Base-by-base conservation (phyloP, 2,888 invertebrate genomes). In the Agrotis segetum region DNA sequence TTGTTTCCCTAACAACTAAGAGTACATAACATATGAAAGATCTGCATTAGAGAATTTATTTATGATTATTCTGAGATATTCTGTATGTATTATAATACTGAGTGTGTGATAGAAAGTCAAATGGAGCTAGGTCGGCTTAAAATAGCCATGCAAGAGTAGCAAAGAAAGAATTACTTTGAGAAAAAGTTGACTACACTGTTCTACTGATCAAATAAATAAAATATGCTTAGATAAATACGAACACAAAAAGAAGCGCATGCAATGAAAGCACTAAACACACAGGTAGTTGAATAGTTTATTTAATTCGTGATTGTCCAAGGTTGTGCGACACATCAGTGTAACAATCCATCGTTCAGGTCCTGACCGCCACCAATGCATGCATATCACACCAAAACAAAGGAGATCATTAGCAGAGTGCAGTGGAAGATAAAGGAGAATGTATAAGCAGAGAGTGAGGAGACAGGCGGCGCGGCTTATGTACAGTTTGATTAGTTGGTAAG, bases 341-440 rank as follows among this genome's bases (percentile, higher is more conserved):
- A 93, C 87, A 95, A 90, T 91, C 96, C 96, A 88, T 96, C 95
- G 93, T 96, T 96, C 91, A 96, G 92, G 92, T 96, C 96, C 96
- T 96, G 95, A 87, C 90, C 88, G 90, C 90, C 93, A 91, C 89
- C 92, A 91, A 91, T 88, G 95, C 95, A 95, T 95, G 95, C 96
- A 94, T 90, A 91, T 91, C 93, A 95, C 94, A 95, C 90, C 91
- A 91, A 92, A 86, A 94, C 92, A 89, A 92, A 88, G 88, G 84
- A 87, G 84, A 76, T 88, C 85, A 90, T 94, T 95, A 95, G 93
- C 94, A 77, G 81, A 91, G 92, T 92, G 93, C 93, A 87, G 87
- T 73, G 71, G 81, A 82, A 87, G 72, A 63, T 66, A 62, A 67
- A 79, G 82, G 67, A 67, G 49, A 73, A 60, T 61, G 69, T 69